These are phyloP conservation scores for Kryptolebias ocellatus DNA, from an alignment of 2,797 vertebrate species.

Conservation along the genomic window DNA sequence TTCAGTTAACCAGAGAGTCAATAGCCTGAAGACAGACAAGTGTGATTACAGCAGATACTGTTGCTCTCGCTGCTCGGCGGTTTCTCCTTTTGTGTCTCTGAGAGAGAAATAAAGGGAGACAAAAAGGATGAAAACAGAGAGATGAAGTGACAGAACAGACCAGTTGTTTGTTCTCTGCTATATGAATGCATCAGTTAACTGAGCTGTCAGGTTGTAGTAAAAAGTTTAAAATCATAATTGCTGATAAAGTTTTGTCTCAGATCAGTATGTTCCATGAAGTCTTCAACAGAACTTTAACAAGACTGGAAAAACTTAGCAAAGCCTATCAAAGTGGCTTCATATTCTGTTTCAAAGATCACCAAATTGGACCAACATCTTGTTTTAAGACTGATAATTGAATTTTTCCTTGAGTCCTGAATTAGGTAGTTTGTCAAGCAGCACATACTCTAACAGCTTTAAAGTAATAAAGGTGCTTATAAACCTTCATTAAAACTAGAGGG, in stretches of 20 bases:
- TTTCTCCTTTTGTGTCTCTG: conserved; percentile 43
- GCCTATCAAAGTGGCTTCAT: background rate
- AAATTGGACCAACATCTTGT: background rate
- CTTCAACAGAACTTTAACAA: background rate
- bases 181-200: conserved; percentile 21
- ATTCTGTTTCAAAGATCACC: too few species aligned
- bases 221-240: conserved; percentile 14
- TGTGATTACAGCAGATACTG: conserved; percentile 76
- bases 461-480: too few species aligned
- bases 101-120: conserved; percentile 7
- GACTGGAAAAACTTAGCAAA: too few species aligned
- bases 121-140: conserved; percentile 3
- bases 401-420: background rate
- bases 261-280: background rate
- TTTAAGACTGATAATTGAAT: background rate
- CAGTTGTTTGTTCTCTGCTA: conserved; percentile 31
- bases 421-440: too few species aligned
- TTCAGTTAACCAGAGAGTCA: conserved; percentile 68
- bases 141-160: conserved; percentile 32
- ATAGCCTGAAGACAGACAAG: conserved; percentile 74
- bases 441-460: too few species aligned
- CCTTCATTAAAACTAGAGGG: too few species aligned
- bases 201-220: conserved; percentile 22
- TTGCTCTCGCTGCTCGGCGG: conserved; percentile 55
- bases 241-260: background rate